Evolutionary conservation across 2,888 invertebrate species (phyloP), one percentile per base, ranked within the genome.

Genomic region (Drosophila mimetica): DNA sequence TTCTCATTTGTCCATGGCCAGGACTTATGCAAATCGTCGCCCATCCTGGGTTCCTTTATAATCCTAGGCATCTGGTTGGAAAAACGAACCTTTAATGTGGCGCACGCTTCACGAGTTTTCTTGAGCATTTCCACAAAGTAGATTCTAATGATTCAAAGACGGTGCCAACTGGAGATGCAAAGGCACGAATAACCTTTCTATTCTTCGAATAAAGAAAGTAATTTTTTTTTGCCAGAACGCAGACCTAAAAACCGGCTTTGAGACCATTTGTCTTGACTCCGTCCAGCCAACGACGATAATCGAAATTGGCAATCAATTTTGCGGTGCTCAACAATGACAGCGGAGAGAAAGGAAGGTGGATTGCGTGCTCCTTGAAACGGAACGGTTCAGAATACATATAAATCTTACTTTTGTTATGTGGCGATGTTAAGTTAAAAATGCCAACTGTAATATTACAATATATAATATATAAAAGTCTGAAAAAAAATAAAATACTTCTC

Each of bases 71-170:
- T 55, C 54, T 47, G 60, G 30, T 55, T 34, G 30, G 13, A 8
- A 20, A 70, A 79, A 73, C 69, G 67, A 71, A 70, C 66, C 71
- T 85, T 82, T 73, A 79, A 84, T 81, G 74, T 66, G 57, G 18
- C 66, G 63, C 60, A 78, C 57, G 74, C 76, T 72, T 72, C 44
- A 72, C 64, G 60, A 70, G 66, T 79, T 81, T 71, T 58, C 71
- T 59, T 66, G 66, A 67, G 6, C 66, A 67, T 67, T 69, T 58
- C 48, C 9, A 4, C 18, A 47, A 42, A 58, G 60, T 72, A 61
- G 58, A 32, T 57, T 50, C 61, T 47, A 50, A 48, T 54, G 63
- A 41, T 58, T 75, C 54, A 55, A 63, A 77, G 63, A 66, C 8
- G 14, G 1, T n/a, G 16, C n/a, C 1, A 36, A 16, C 51, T 28